Evolutionary conservation across 2,113 vertebrate species (phyloP).

Genomic region (Passer montanus): DNA sequence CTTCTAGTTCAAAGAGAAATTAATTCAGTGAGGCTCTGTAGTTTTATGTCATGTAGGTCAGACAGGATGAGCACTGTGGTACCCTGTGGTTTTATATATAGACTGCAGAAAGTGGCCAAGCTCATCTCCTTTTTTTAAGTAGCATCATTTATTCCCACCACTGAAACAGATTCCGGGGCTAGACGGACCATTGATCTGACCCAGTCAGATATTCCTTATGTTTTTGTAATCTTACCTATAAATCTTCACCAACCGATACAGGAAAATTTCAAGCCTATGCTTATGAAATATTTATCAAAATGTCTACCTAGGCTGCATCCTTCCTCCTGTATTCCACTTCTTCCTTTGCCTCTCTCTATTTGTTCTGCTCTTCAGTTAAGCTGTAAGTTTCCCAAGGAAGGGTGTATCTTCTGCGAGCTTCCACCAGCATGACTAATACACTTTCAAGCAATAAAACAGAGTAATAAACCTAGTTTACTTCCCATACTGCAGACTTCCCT

Average conservation of each 20-base stretch:
- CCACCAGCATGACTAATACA: neutral
- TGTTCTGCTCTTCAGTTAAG: neutral
- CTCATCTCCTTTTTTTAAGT: neutral
- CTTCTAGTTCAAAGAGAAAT: conserved; percentile 47
- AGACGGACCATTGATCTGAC: neutral
- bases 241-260: neutral
- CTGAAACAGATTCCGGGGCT: neutral
- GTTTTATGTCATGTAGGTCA: conserved; percentile 44
- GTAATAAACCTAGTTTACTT: conserved; percentile 25
- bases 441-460: neutral
- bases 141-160: neutral
- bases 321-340: neutral
- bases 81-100: conserved; percentile 24
- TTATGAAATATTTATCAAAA: conserved; percentile 24
- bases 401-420: neutral
- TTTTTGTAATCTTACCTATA: neutral
- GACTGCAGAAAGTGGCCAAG: neutral
- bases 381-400: neutral
- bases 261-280: neutral
- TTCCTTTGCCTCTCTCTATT: neutral
- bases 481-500: neutral
- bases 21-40: conserved; percentile 38
- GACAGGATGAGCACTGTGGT: neutral
- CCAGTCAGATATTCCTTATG: neutral
- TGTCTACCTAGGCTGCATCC: neutral